Evolutionary conservation across 1,140 invertebrate genomes (phyloP).

Genomic region (Plodia interpunctella): DNA sequence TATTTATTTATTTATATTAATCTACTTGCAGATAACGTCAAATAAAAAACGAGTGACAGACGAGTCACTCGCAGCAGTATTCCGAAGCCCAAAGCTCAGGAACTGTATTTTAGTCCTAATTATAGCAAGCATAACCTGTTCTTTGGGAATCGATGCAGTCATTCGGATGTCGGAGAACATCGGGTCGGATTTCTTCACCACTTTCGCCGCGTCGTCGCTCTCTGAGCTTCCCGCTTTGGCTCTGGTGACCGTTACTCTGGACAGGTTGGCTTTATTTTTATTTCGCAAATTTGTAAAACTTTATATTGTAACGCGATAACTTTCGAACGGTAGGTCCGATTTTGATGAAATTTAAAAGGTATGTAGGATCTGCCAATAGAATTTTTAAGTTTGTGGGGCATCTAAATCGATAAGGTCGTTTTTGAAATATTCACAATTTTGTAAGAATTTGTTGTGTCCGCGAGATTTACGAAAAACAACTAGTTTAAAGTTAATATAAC

Average conservation of each 20-base stretch:
- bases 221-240: slow-evolving; percentile 46
- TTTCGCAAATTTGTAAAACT: no score
- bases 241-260: slow-evolving; percentile 37
- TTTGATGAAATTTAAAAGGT: no score
- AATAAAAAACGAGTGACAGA: background rate
- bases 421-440: no score
- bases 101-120: background rate
- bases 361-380: no score
- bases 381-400: no score
- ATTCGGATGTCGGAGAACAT: slow-evolving; percentile 40
- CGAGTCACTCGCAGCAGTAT: background rate
- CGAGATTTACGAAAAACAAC: no score
- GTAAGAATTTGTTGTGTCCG: no score
- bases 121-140: background rate
- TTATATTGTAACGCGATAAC: no score
- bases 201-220: slow-evolving; percentile 53
- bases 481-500: no score
- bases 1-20: background rate
- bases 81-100: background rate
- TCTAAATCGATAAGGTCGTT: no score
- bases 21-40: background rate
- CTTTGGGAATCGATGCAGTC: background rate
- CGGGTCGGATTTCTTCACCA: slow-evolving; percentile 58
- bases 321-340: no score
- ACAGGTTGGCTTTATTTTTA: slow-evolving; percentile 30